Percentiles rank a stretch among this genome's conserved stretches.
These are phyloP conservation scores for Hiodon alosoides DNA, from an alignment of 2,113 vertebrate genomes.

Conservation along the genomic window DNA sequence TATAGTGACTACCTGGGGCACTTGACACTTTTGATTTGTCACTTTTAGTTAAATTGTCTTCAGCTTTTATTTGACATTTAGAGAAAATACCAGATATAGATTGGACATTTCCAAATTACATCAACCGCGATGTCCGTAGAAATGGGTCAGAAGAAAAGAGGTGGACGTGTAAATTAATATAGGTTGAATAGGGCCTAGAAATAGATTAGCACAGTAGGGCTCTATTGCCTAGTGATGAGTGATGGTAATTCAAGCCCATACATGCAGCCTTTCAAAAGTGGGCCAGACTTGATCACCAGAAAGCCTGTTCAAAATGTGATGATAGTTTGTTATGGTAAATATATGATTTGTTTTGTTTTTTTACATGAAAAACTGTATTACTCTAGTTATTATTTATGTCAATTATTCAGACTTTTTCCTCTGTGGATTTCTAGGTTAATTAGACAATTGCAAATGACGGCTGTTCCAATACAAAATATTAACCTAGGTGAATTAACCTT, in stretches of 20 bases:
- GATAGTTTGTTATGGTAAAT: too few relatives aligned
- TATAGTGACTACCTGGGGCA: too few relatives aligned
- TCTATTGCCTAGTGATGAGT: conserved; percentile 27
- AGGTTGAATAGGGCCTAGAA: conserved; percentile 20
- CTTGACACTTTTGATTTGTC: too few relatives aligned
- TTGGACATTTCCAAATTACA: neutral
- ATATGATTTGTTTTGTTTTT: too few relatives aligned
- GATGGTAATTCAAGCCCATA: conserved; percentile 27
- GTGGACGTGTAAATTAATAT: conserved; percentile 23
- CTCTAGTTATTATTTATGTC: too few relatives aligned
- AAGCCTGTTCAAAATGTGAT: conserved; percentile 10
- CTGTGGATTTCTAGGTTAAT: too few relatives aligned
- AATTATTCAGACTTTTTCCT: too few relatives aligned
- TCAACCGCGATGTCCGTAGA: neutral
- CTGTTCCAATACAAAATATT: too few relatives aligned
- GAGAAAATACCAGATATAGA: neutral
- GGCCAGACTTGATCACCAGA: conserved; percentile 12
- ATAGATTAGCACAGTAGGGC: conserved; percentile 12
- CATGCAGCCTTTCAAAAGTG: conserved; percentile 24
- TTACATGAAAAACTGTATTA: too few relatives aligned
- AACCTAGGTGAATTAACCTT: too few relatives aligned
- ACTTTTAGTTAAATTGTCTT: neutral
- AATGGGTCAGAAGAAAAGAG: conserved; percentile 14
- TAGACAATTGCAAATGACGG: too few relatives aligned
- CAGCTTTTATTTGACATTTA: too few relatives aligned